Percentiles rank a stretch among this genome's conserved stretches.
phyloP scores from a whole-genome alignment of 2,113 vertebrate genomes.

The Illadopsis cleaveri region DNA sequence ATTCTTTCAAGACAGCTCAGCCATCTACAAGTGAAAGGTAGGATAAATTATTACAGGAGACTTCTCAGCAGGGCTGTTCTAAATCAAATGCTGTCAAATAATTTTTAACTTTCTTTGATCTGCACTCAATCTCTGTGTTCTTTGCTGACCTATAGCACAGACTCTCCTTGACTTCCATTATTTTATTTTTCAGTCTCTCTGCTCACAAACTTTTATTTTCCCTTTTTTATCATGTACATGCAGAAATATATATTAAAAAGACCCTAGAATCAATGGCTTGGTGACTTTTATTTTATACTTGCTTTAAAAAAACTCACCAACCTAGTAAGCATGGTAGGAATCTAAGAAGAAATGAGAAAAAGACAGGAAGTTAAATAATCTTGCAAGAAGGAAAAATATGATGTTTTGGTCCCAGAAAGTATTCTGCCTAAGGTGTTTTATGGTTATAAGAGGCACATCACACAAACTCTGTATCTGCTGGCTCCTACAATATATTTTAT shows the following conservation, averaged over 20 bases:
- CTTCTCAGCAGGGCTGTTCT: slow-evolving; percentile 64
- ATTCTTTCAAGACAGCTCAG: slow-evolving; percentile 70
- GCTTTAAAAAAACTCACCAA: not conserved
- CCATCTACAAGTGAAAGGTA: slow-evolving; percentile 59
- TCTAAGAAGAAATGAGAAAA: slow-evolving; percentile 37
- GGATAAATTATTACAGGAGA: slow-evolving; percentile 64
- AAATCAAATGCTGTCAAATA: slow-evolving; percentile 77
- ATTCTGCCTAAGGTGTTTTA: slow-evolving; percentile 42
- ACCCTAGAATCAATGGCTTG: not conserved
- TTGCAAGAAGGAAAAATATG: slow-evolving; percentile 56
- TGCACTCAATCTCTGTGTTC: slow-evolving; percentile 59
- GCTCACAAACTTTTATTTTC: slow-evolving; percentile 44
- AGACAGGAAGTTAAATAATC: slow-evolving; percentile 55
- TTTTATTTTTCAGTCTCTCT: slow-evolving; percentile 44
- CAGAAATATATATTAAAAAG: not conserved
- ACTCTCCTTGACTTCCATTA: slow-evolving; percentile 41
- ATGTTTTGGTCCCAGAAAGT: not conserved
- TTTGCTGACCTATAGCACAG: slow-evolving; percentile 60
- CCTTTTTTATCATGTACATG: not conserved
- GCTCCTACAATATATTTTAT: slow-evolving; percentile 19
- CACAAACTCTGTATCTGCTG: slow-evolving; percentile 30
- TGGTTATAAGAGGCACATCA: slow-evolving; percentile 52
- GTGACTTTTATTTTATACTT: slow-evolving; percentile 48
- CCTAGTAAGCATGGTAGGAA: not conserved
- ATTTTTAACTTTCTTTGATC: slow-evolving; percentile 73